Conservation (phyloP, 2,888 invertebrate genomes). For the Lycocerus yunnanus region DNA sequence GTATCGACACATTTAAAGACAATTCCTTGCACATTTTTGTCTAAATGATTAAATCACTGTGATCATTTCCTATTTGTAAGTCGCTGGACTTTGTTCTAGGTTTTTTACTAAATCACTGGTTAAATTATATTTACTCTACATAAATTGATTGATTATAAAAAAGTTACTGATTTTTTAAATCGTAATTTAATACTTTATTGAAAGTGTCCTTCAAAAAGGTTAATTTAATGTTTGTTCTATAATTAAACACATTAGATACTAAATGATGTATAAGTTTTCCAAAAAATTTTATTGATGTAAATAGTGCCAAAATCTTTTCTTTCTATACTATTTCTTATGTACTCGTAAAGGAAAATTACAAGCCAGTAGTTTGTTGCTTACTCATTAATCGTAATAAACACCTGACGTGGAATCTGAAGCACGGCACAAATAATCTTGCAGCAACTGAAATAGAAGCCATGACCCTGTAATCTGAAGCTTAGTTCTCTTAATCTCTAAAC, state of each 20-base stretch:
- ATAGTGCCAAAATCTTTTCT: no score
- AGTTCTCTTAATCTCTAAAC: no score
- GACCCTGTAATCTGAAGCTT: no score
- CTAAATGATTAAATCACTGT: background rate
- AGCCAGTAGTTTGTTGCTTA: no score
- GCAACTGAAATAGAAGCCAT: no score
- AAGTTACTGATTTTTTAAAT: background rate
- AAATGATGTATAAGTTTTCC: background rate
- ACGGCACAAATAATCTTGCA: no score
- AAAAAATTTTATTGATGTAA: no score
- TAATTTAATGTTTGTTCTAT: background rate
- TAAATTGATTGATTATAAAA: background rate
- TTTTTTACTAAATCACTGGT: background rate
- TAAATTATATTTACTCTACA: background rate
- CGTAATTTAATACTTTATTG: background rate
- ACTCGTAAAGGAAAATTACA: no score
- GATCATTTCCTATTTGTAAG: background rate
- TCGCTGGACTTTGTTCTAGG: background rate
- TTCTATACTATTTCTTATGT: no score
- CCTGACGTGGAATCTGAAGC: no score
- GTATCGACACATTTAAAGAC: background rate
- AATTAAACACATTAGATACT: background rate
- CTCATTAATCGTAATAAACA: no score
- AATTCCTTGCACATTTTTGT: background rate
- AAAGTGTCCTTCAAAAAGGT: background rate